These are phyloP conservation scores for Conops quadrifasciatus DNA, from an alignment of 2,888 invertebrate genomes.

Conservation along the genomic window DNA sequence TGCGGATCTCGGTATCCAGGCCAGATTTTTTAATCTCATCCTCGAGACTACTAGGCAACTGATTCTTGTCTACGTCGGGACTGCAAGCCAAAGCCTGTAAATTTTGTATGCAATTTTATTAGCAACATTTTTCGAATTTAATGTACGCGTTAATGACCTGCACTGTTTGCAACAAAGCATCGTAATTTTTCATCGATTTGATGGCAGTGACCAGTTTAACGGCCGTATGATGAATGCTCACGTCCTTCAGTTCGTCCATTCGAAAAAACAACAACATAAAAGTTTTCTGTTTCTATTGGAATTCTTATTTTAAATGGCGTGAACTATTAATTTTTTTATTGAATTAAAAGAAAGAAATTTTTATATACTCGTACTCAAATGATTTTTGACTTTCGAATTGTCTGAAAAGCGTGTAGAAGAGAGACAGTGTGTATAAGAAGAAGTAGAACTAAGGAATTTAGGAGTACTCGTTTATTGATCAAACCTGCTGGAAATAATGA, in stretches of 20 bases:
- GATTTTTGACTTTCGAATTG: neutral
- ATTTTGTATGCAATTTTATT: neutral
- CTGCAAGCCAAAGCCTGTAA: constrained; percentile 80
- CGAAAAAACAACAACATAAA: neutral
- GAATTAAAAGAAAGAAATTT: neutral
- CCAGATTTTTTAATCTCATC: constrained; percentile 81
- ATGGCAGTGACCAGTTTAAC: constrained; percentile 82
- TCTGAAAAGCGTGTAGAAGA: too few species aligned
- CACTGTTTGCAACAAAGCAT: constrained; percentile 79
- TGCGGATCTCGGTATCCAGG: constrained; percentile 82
- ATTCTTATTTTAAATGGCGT: neutral
- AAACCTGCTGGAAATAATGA: too few species aligned
- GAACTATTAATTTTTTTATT: constrained; percentile 2
- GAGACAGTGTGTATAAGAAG: too few species aligned
- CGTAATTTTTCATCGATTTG: constrained; percentile 78
- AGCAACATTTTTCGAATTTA: neutral
- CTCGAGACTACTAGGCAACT: constrained; percentile 80
- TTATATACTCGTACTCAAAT: neutral
- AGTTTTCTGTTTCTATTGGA: neutral
- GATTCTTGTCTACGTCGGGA: constrained; percentile 77
- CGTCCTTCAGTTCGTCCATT: constrained; percentile 65
- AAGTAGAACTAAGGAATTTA: too few species aligned
- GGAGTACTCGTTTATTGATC: too few species aligned
- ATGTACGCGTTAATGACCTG: constrained; percentile 70
- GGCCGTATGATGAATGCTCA: constrained; percentile 76